phyloP scores from a whole-genome alignment of 2,797 vertebrate genomes.

The Iguana delicatissima region DNA sequence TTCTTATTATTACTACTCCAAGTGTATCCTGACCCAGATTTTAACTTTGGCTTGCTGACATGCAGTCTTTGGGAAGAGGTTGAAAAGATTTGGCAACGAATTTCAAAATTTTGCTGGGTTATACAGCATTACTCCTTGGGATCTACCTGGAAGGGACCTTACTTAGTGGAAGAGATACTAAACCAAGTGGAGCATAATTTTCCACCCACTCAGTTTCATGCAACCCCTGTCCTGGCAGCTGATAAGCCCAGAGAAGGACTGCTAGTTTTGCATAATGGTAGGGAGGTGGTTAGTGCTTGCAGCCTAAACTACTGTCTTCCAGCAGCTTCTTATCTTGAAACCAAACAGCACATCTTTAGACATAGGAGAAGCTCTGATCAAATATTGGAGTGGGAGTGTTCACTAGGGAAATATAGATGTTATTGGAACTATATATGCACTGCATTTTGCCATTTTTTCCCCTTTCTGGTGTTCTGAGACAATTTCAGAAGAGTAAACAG shows the following conservation, averaged over 20 bases:
- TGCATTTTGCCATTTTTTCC: not conserved
- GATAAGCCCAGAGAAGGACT: too few relatives aligned
- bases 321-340: constrained; percentile 18
- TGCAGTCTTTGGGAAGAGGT: not conserved
- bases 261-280: too few relatives aligned
- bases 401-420: constrained; percentile 22
- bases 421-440: constrained; percentile 39
- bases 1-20: too few relatives aligned
- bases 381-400: constrained; percentile 22
- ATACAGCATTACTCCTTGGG: not conserved
- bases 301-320: not conserved
- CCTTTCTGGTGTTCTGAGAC: constrained; percentile 8
- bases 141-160: not conserved
- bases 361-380: constrained; percentile 19
- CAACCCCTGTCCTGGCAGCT: too few relatives aligned
- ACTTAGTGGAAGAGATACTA: too few relatives aligned
- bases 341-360: constrained; percentile 27
- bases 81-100: not conserved
- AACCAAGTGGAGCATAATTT: too few relatives aligned
- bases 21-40: not conserved
- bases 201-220: too few relatives aligned
- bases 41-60: not conserved
- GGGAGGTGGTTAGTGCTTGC: not conserved
- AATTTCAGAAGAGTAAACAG: constrained; percentile 10
- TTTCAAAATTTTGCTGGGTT: not conserved